Conservation (phyloP, 2,113 vertebrate species). For the Otus sunia region DNA sequence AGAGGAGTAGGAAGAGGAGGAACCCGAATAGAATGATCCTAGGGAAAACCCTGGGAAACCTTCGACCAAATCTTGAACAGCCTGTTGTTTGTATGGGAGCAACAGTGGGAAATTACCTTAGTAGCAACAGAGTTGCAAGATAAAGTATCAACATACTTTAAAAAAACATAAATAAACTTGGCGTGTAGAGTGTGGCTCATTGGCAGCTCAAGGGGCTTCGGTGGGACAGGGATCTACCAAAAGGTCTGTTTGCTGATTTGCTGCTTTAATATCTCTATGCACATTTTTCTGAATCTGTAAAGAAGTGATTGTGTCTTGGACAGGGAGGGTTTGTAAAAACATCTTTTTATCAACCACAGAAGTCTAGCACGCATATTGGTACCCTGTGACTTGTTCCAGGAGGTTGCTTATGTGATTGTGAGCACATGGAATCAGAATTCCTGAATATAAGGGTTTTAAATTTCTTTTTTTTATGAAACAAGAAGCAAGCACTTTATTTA, state of each 20-base stretch:
- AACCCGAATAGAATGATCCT: fast-evolving
- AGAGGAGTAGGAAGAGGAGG: neutral
- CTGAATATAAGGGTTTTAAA: no score
- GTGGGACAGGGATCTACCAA: neutral
- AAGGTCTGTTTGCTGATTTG: fast-evolving
- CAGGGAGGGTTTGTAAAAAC: neutral
- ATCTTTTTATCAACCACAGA: fast-evolving
- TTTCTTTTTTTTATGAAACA: neutral
- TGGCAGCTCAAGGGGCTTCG: neutral
- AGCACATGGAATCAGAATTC: neutral
- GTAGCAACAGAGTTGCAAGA: no score
- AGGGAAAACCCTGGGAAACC: neutral
- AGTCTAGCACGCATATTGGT: fast-evolving
- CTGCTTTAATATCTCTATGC: neutral
- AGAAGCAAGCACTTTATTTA: neutral
- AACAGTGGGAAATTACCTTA: fast-evolving
- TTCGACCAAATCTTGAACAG: fast-evolving
- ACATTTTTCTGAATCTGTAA: fast-evolving
- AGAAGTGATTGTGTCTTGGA: fast-evolving
- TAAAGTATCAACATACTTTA: fast-evolving
- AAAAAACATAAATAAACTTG: neutral
- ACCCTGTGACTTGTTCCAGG: no score
- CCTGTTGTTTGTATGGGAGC: fast-evolving
- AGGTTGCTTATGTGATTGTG: neutral
- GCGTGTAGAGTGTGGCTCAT: fast-evolving